These are phyloP conservation scores for Psilopogon haemacephalus DNA, from an alignment of 2,113 vertebrate species.

Conservation along the genomic window DNA sequence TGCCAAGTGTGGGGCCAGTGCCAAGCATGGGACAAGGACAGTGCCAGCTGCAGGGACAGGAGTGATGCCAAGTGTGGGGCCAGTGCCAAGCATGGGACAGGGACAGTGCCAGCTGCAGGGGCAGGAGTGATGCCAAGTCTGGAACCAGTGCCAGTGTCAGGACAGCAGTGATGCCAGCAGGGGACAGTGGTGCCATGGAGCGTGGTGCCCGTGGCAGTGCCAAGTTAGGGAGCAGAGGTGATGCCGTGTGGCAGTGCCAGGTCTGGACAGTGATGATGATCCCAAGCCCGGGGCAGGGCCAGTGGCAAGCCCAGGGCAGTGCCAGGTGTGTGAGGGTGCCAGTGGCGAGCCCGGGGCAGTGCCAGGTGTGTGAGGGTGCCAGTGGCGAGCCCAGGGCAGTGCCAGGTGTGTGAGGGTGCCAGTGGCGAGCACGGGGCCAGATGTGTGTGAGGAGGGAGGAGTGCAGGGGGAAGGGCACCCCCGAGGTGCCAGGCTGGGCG, in stretches of 20 bases:
- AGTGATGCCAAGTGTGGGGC: background rate
- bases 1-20: too few relatives aligned
- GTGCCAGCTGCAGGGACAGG: background rate
- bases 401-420: too few relatives aligned
- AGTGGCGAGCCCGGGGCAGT: too few relatives aligned
- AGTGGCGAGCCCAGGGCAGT: too few relatives aligned
- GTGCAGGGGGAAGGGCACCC: background rate
- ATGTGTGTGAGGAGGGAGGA: conserved; percentile 80
- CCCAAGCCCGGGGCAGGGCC: too few relatives aligned
- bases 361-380: too few relatives aligned
- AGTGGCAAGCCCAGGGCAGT: too few relatives aligned
- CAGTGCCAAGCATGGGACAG: background rate
- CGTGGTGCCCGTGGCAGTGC: background rate
- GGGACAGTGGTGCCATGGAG: background rate
- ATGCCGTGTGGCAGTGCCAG: background rate
- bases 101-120: too few relatives aligned
- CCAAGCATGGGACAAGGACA: background rate
- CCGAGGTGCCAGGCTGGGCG: accelerated
- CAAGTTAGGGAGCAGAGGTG: too few relatives aligned
- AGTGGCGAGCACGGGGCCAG: too few relatives aligned
- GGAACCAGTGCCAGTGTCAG: background rate
- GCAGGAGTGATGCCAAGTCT: too few relatives aligned
- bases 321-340: too few relatives aligned
- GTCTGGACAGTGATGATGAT: background rate
- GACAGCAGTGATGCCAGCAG: background rate